Evolutionary conservation across 2,888 invertebrate genomes (phyloP), one percentile per base, ranked within the genome.

Genomic region (Calephelis perditalis): DNA sequence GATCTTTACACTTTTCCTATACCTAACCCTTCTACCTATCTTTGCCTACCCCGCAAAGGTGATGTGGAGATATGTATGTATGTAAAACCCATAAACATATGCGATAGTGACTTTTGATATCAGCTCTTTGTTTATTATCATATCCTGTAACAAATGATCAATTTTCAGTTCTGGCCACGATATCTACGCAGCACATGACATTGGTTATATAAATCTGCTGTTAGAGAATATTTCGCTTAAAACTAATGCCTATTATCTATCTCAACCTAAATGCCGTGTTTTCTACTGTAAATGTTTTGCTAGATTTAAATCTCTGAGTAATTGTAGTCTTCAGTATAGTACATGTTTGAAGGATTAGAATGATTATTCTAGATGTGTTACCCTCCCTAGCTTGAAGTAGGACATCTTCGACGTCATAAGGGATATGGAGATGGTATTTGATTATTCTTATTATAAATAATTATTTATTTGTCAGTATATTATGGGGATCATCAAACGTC

Each of bases 391-490:
- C 76, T 80, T 68, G 71, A 79, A 70, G 76, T 86, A 86, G 86
- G 86, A 77, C 81, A 35, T 52, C 52, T 9, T 52, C 35, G 35
- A 52, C 49, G 49, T 52, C 49, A 52, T 52, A 35, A 52, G 52
- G 49, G 49, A 52, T 35, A 35, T 52, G 52, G 52, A 52, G 52
- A 52, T 52, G 52, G 35, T 52, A 52, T 52, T 52, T 52, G 5
- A 35, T 52, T 35, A 35, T 67, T 72, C 70, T 70, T 70, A 72
- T 70, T 72, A 67, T 70, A 75, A 76, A 71, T 73, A 75, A 74
- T 79, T 77, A 82, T 81, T 82, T 78, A 81, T 82, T 79, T 80
- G 75, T 82, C 81, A 82, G 78, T 82, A 76, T 76, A 78, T 82
- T 78, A 81, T 79, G 79, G 83, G 75, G 71, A 76, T 71, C 78